Evolutionary conservation across 2,113 vertebrate species (phyloP).

Genomic region (Lampris incognitus): DNA sequence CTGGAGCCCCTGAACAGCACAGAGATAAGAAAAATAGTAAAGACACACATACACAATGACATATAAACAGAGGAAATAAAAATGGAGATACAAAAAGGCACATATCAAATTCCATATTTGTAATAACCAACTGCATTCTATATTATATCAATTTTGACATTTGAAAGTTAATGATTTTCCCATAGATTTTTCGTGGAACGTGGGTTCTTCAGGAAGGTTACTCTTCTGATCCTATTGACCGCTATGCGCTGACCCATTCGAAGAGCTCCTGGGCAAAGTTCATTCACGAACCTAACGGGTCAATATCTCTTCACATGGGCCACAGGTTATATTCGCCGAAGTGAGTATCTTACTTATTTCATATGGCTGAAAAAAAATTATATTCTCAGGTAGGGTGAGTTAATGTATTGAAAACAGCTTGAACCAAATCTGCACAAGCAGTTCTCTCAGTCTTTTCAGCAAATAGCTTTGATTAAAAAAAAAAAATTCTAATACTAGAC

Average conservation of each 20-base stretch:
- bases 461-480: too few relatives aligned
- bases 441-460: too few relatives aligned
- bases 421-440: too few relatives aligned
- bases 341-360: neutral
- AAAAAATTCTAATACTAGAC: too few relatives aligned
- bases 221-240: neutral
- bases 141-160: too few relatives aligned
- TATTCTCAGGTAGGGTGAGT: too few relatives aligned
- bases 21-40: neutral
- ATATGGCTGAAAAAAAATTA: too few relatives aligned
- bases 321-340: neutral
- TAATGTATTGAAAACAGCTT: too few relatives aligned
- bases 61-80: neutral
- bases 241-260: neutral
- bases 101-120: too few relatives aligned
- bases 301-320: neutral
- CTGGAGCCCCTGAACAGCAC: neutral
- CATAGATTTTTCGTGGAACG: neutral
- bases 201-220: neutral
- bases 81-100: neutral
- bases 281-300: neutral
- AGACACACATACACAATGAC: neutral
- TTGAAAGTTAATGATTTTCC: neutral
- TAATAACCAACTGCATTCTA: too few relatives aligned
- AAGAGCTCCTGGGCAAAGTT: slow-evolving; percentile 10